A percentile compares a stretch with the other conserved stretches of the same genome.
Conservation (phyloP, 2,888 invertebrate species). For the Ypsolopha scabrella region DNA sequence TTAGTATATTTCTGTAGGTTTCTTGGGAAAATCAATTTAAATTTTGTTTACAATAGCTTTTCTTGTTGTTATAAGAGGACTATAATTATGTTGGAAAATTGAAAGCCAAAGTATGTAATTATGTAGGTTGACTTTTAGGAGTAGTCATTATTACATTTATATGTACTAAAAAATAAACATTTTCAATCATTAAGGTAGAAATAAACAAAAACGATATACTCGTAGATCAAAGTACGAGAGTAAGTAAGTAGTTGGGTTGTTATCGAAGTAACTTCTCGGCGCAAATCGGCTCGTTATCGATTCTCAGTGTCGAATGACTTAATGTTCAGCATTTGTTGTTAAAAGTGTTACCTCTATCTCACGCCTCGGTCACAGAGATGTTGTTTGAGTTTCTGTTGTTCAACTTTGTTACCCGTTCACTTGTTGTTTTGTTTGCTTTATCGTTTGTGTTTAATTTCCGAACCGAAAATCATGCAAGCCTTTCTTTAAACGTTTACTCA, state of each 20-base stretch:
- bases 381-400: constrained; percentile 8
- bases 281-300: constrained; percentile 1
- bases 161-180: no score
- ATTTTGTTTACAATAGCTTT: neutral
- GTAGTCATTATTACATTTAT: no score
- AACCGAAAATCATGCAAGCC: no score
- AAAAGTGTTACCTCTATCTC: constrained; percentile 12
- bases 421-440: constrained; percentile 16
- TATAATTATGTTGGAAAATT: neutral
- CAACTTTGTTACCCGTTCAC: constrained; percentile 10
- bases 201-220: neutral
- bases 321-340: constrained; percentile 60
- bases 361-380: neutral
- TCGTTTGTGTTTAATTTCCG: constrained; percentile 13
- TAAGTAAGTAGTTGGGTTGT: neutral
- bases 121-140: neutral
- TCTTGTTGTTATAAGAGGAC: neutral
- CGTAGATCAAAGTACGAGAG: neutral
- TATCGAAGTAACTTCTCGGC: constrained; percentile 1
- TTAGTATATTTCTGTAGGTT: neutral
- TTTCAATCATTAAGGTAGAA: neutral
- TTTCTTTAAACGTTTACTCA: no score
- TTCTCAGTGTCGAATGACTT: constrained; percentile 37
- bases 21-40: neutral
- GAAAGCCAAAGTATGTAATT: neutral